Evolutionary conservation across 2,888 invertebrate species (phyloP), one percentile per base, ranked within the genome.

Genomic region (Sarcophaga rosellei): DNA sequence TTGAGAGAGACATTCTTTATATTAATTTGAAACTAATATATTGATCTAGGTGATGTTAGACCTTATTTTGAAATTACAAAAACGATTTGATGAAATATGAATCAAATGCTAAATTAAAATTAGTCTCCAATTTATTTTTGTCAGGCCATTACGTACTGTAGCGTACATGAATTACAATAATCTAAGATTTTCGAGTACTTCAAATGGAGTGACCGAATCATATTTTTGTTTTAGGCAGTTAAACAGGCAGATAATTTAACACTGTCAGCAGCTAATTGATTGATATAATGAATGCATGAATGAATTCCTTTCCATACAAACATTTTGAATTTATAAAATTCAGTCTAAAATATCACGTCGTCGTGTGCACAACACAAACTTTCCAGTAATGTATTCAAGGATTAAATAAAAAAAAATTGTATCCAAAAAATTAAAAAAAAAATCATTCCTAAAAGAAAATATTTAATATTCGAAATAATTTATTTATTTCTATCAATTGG

Each of bases 121-220:
- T 0, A 35, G 6, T 35, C 35, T 35, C 35, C 35, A 6, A 6
- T 35, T 35, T 0, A 35, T 1, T 35, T 47, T 0, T 15, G 47
- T 47, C 4, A 4, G 11, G 1, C 15, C 61, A 6, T 25, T 23
- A 4, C 47, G 23, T 69, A 17, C 69, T 11, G 69, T 69, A 69
- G 69, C 17, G 53, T 69, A 17, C 12, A 6, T 53, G 23, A 69
- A 53, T 69, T 53, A 69, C 47, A 53, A 53, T 25, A 69, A 69
- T 69, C 53, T 53, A 21, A 73, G 44, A 59, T 73, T 73, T 61
- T 21, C n/a, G 21, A 23, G 53, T 25, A 69, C 69, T 53, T 17
- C 3, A 69, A 53, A 15, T 53, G 11, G 23, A 69, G 53, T 69
- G 69, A 10, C 21, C 45, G 20, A 45, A 68, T 45, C 20, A 21